These are phyloP conservation scores for Polypterus senegalus DNA, from an alignment of 2,113 vertebrate genomes.

Conservation along the genomic window DNA sequence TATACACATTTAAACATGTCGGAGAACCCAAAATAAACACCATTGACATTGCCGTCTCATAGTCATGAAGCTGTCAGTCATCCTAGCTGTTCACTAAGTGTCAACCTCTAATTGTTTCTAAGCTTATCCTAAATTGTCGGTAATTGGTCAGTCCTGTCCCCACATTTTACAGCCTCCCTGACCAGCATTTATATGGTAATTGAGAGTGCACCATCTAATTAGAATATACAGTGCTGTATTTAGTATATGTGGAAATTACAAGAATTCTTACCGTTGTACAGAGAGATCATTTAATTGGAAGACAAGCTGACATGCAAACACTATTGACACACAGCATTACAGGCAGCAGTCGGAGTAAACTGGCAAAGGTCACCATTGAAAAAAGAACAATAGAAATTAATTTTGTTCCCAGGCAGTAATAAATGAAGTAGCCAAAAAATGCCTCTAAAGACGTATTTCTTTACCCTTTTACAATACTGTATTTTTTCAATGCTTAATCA, in stretches of 20 bases:
- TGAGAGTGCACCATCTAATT: neutral
- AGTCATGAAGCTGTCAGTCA: neutral
- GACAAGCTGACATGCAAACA: neutral
- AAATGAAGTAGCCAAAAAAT: too few relatives aligned
- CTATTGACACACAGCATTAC: too few relatives aligned
- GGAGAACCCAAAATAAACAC: neutral
- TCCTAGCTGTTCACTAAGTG: conserved; percentile 6
- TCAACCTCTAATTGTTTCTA: conserved; percentile 6
- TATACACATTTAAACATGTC: conserved; percentile 2
- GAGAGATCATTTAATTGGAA: conserved; percentile 24
- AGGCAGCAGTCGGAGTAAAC: too few relatives aligned
- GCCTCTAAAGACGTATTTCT: too few relatives aligned
- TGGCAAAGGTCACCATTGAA: too few relatives aligned
- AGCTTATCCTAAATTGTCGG: conserved; percentile 12
- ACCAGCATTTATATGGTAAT: neutral
- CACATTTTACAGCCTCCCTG: conserved; percentile 5
- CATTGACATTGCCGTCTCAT: neutral
- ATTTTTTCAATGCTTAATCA: too few relatives aligned
- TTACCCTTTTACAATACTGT: too few relatives aligned
- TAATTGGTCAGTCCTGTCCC: conserved; percentile 12
- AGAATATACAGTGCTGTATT: neutral
- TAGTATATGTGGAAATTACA: neutral
- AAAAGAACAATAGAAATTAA: too few relatives aligned
- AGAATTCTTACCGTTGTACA: neutral
- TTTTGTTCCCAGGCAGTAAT: too few relatives aligned